phyloP scores from a whole-genome alignment of 1,140 invertebrate genomes.

The Luehdorfia chinensis region DNA sequence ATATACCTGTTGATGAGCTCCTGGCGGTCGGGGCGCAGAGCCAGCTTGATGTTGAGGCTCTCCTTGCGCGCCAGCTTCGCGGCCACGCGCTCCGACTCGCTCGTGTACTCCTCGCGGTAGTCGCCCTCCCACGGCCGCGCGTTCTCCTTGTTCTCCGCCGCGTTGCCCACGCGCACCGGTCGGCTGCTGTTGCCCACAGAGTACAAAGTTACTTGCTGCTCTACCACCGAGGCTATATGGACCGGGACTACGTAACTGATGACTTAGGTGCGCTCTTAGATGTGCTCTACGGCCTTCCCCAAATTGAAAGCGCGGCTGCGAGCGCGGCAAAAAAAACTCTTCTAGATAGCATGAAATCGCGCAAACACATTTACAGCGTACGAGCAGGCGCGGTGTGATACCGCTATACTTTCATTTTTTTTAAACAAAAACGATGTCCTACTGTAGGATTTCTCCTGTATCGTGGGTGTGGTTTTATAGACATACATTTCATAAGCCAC shows the following conservation, averaged over 20 bases:
- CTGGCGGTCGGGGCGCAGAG: constrained; percentile 93
- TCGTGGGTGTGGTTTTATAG: too few species aligned
- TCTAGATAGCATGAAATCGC: too few species aligned
- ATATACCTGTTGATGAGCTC: constrained; percentile 91
- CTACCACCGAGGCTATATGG: background rate
- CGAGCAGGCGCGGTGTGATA: too few species aligned
- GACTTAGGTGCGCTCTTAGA: too few species aligned
- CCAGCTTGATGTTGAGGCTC: constrained; percentile 95
- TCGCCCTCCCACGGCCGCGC: constrained; percentile 88
- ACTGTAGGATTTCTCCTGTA: too few species aligned
- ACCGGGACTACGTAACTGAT: background rate
- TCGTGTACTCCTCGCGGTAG: constrained; percentile 82
- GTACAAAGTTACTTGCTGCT: background rate
- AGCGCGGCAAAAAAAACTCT: too few species aligned
- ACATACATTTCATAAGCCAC: too few species aligned
- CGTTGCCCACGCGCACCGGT: constrained; percentile 86
- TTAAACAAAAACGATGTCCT: too few species aligned
- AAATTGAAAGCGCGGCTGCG: too few species aligned
- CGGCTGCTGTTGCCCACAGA: constrained; percentile 78
- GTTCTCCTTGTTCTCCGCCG: constrained; percentile 91
- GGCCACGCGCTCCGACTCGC: constrained; percentile 81
- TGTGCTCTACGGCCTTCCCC: too few species aligned
- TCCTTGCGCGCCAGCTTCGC: constrained; percentile 97
- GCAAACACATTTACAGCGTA: too few species aligned
- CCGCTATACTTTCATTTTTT: too few species aligned